A percentile compares a stretch with the other conserved stretches of the same genome.
Conservation (phyloP, 2,888 invertebrate genomes). For the Panzeria rudis region DNA sequence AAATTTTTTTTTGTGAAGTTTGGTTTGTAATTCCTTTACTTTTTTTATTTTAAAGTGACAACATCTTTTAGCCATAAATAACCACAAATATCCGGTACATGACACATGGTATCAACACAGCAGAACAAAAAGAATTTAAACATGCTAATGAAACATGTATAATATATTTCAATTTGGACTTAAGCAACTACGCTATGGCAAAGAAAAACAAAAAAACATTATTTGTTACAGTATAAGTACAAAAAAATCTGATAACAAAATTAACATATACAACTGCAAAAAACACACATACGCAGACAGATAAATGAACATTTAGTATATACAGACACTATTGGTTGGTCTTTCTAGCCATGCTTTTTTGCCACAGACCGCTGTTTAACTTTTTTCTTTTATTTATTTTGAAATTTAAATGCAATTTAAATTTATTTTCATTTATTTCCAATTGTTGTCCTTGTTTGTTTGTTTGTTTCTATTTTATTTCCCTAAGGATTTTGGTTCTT, state of each 20-base stretch:
- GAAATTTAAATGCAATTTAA: constrained; percentile 70
- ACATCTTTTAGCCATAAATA: constrained; percentile 77
- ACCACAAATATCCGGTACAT: constrained; percentile 81
- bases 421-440: constrained; percentile 62
- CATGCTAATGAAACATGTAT: constrained; percentile 69
- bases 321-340: neutral
- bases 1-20: constrained; percentile 1
- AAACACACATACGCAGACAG: constrained; percentile 11
- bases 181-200: constrained; percentile 22
- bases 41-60: constrained; percentile 63
- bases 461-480: constrained; percentile 45
- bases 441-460: constrained; percentile 40
- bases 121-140: constrained; percentile 63
- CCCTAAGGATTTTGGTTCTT: constrained; percentile 42
- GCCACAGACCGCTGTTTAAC: neutral
- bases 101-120: constrained; percentile 81
- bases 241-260: constrained; percentile 65
- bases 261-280: constrained; percentile 54
- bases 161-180: constrained; percentile 57
- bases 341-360: constrained; percentile 21
- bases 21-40: neutral
- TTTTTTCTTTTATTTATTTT: constrained; percentile 32
- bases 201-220: neutral
- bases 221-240: constrained; percentile 1
- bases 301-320: neutral